Evolutionary conservation across 2,888 invertebrate genomes (phyloP).

Genomic region (Dromius quadrimaculatus): DNA sequence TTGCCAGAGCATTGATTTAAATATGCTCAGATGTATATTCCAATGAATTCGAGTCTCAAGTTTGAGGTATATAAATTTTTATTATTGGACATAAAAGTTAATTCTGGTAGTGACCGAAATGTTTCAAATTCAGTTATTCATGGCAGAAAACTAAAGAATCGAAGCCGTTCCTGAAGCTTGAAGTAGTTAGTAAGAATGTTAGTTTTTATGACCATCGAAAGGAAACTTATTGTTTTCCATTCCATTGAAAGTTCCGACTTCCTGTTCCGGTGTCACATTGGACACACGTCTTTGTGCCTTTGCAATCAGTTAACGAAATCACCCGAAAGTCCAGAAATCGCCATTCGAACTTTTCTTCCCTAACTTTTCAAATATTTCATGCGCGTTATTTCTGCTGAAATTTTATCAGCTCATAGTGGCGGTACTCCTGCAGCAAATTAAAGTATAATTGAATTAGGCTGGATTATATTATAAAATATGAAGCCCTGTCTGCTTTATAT

Average conservation of each 20-base stretch:
- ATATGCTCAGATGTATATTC: too few species aligned
- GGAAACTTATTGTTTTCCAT: conserved; percentile 44
- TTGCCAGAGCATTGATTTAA: too few species aligned
- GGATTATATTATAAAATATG: conserved; percentile 2
- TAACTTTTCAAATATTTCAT: conserved; percentile 21
- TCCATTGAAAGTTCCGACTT: conserved; percentile 28
- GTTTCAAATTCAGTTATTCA: conserved; percentile 23
- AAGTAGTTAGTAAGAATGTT: conserved; percentile 42
- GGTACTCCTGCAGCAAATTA: neutral
- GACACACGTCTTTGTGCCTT: conserved; percentile 21
- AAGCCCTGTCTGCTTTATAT: neutral
- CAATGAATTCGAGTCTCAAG: too few species aligned
- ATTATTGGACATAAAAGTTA: neutral
- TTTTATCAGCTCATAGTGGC: neutral
- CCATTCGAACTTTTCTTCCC: conserved; percentile 21
- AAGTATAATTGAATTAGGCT: conserved; percentile 4
- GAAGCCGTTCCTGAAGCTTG: conserved; percentile 13
- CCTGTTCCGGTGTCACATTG: conserved; percentile 25
- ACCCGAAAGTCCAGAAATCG: conserved; percentile 13
- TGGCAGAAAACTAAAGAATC: conserved; percentile 8
- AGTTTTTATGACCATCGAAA: conserved; percentile 29
- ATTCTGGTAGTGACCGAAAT: neutral
- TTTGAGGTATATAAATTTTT: too few species aligned
- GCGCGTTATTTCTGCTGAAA: neutral
- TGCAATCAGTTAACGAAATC: conserved; percentile 35